Evolutionary conservation across 2,888 invertebrate species (phyloP), one percentile per base, ranked within the genome.

Genomic region (Melinopterus prodromus): DNA sequence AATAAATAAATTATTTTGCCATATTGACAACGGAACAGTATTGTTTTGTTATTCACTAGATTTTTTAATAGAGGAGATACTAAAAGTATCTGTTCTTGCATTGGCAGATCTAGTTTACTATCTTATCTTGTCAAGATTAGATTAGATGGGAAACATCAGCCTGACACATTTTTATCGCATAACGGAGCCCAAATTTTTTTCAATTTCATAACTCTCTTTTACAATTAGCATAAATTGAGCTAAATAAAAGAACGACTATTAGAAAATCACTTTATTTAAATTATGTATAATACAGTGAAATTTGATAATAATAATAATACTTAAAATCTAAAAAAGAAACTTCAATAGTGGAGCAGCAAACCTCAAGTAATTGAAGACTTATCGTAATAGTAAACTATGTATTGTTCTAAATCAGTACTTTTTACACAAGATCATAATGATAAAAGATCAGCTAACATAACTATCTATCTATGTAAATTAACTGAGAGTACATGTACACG

Each of bases 341-440:
- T 79, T 77, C 71, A 76, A 37, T 36, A 77, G 71, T 35, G 79
- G 78, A 80, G 79, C 79, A 81, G 81, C 75, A 81, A 78, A 79
- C 79, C 76, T 79, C 77, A 78, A 77, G 80, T 80, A 82, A 82
- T 78, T 80, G 81, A 78, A 82, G 77, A 81, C 82, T 82, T 83
- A 83, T 77, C 81, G 83, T 82, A 82, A 80, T 81, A 84, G 80
- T 77, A 81, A 80, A 80, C 79, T 80, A 79, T 82, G 84, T 37
- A 71, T 16, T 78, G 69, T 76, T 85, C 86, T 86, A 88, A 88
- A 87, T 89, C 89, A 89, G 88, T 88, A 89, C 89, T 89, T 89
- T 89, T 88, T 89, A 89, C 89, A 89, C 86, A 82, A 83, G 82
- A 84, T 84, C 16, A 71, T 77, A 37, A 53, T 77, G 38, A 77